phyloP scores from a whole-genome alignment of 2,797 vertebrate genomes.

The Thaleichthys pacificus region DNA sequence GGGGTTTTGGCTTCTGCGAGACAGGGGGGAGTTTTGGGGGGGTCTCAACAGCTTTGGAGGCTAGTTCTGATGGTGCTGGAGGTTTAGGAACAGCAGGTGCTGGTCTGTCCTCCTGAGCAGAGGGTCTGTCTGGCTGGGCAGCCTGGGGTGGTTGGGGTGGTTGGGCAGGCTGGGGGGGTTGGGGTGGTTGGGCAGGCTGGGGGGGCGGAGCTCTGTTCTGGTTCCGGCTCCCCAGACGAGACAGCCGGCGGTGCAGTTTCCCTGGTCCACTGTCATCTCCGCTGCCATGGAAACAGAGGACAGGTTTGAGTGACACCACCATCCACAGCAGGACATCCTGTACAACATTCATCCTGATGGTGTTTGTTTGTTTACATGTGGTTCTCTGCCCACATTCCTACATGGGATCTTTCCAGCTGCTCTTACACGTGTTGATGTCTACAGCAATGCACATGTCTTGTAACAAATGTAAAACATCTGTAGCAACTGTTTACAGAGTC shows the following conservation, averaged over 20 bases:
- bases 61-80: slow-evolving; percentile 36
- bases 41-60: slow-evolving; percentile 36
- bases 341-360: background rate
- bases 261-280: slow-evolving; percentile 64
- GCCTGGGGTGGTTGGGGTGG: background rate
- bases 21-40: slow-evolving; percentile 55
- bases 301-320: background rate
- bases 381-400: background rate
- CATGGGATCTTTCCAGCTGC: background rate
- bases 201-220: slow-evolving; percentile 63
- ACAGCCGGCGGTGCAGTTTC: slow-evolving; percentile 69
- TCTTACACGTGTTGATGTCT: background rate
- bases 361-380: background rate
- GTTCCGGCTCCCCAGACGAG: slow-evolving; percentile 69
- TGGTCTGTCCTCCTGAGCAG: background rate
- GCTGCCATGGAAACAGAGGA: slow-evolving; percentile 50
- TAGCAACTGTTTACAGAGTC: background rate
- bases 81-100: background rate
- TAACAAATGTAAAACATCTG: background rate
- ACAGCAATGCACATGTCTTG: background rate
- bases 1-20: slow-evolving; percentile 65
- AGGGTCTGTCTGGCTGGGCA: slow-evolving; percentile 26
- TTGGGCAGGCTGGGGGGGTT: slow-evolving; percentile 33
- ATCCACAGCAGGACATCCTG: background rate
- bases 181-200: slow-evolving; percentile 61